These are phyloP conservation scores for Paramormyrops hopkinsi DNA, from an alignment of 2,797 vertebrate genomes.

Conservation along the genomic window DNA sequence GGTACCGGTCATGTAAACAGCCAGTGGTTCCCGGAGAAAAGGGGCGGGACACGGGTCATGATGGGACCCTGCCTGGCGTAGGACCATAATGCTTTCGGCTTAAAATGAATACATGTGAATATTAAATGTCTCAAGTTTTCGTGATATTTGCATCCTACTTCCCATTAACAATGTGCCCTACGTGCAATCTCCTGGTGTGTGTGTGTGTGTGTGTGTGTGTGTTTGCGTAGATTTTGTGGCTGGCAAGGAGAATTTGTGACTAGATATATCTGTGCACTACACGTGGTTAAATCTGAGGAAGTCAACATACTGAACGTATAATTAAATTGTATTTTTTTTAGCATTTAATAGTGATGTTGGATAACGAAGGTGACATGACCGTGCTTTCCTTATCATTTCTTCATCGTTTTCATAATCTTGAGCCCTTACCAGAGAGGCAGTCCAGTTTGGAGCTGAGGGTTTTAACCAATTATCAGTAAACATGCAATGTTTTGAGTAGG, in stretches of 20 bases:
- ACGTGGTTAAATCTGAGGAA: not conserved
- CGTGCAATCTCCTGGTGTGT: not conserved
- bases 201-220: not conserved
- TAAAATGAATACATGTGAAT: not conserved
- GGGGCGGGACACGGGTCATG: conserved; percentile 2
- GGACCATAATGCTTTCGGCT: too few relatives aligned
- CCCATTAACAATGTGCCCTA: not conserved
- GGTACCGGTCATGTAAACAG: not conserved
- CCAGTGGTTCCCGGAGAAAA: not conserved
- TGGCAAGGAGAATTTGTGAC: not conserved
- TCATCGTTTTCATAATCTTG: not conserved
- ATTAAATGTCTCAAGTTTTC: not conserved
- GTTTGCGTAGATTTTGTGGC: not conserved
- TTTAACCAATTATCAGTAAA: not conserved
- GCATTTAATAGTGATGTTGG: not conserved
- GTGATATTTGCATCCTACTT: not conserved
- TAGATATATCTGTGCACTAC: not conserved
- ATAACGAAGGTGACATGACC: not conserved
- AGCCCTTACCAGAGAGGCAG: not conserved
- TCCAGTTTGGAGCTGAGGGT: not conserved
- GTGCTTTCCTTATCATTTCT: not conserved
- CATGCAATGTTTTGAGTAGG: not conserved
- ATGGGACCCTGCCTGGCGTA: not conserved
- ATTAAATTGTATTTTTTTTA: not conserved
- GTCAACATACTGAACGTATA: not conserved